phyloP scores from a whole-genome alignment of 2,888 invertebrate species.

The Lordiphosa andalusiaca region DNA sequence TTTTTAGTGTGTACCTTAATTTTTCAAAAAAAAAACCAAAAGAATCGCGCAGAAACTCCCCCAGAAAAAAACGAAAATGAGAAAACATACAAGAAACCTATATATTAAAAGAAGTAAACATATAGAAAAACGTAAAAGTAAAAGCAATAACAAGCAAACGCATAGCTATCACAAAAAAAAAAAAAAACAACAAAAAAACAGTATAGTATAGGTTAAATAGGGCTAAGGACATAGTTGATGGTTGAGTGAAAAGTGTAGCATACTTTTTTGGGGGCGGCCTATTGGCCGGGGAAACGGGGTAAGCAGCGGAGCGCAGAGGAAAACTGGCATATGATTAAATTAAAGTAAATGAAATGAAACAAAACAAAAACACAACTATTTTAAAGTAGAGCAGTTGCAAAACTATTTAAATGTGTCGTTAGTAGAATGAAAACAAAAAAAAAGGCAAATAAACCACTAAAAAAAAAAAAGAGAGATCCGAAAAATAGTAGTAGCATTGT shows the following conservation, averaged over 20 bases:
- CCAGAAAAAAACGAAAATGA: conserved; percentile 29
- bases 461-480: conserved; percentile 29
- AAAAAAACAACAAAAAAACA: too few relatives aligned
- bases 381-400: conserved; percentile 74
- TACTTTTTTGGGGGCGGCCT: conserved; percentile 58
- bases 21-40: conserved; percentile 56
- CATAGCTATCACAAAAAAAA: conserved; percentile 66
- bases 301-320: conserved; percentile 19
- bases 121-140: conserved; percentile 56
- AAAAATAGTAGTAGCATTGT: conserved; percentile 68
- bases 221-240: conserved; percentile 44
- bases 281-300: conserved; percentile 46
- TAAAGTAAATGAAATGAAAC: conserved; percentile 27
- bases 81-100: conserved; percentile 39
- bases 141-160: conserved; percentile 71
- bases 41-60: conserved; percentile 42
- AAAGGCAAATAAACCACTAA: conserved; percentile 3
- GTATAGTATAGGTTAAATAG: conserved; percentile 7
- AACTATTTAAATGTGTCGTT: conserved; percentile 74
- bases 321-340: conserved; percentile 31
- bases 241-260: conserved; percentile 49
- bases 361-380: conserved; percentile 56
- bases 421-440: conserved; percentile 56
- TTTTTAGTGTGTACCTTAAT: conserved; percentile 77
- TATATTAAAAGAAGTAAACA: conserved; percentile 36